These are phyloP conservation scores for Bovichtus variegatus DNA, from an alignment of 2,797 vertebrate species.

Conservation along the genomic window DNA sequence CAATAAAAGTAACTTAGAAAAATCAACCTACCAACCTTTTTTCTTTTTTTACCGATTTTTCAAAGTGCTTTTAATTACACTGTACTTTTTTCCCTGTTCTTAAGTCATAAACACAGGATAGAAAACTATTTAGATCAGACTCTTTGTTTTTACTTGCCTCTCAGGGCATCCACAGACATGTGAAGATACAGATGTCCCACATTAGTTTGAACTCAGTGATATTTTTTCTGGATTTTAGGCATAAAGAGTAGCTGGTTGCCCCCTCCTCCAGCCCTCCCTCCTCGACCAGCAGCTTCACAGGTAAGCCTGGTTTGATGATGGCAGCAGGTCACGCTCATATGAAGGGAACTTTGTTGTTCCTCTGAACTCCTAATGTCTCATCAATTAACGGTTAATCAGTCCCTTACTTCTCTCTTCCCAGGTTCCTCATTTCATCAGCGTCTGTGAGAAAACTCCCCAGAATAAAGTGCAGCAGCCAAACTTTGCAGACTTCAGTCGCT, in stretches of 20 bases:
- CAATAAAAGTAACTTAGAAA: too few species aligned
- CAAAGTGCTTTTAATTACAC: too few species aligned
- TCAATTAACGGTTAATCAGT: background rate
- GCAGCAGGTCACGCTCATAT: background rate
- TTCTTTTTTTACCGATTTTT: too few species aligned
- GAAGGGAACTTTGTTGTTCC: constrained; percentile 20
- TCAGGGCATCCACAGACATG: too few species aligned
- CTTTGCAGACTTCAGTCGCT: constrained; percentile 84
- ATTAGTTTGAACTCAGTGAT: background rate
- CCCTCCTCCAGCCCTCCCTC: constrained; percentile 93
- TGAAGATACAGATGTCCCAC: too few species aligned
- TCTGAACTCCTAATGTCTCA: background rate
- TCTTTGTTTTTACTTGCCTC: too few species aligned
- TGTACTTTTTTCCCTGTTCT: too few species aligned
- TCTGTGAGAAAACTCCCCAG: constrained; percentile 66
- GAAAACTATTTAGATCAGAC: too few species aligned
- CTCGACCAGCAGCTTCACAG: constrained; percentile 90
- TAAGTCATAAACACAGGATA: too few species aligned
- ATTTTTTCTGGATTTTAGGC: constrained; percentile 72
- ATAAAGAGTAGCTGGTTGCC: constrained; percentile 89
- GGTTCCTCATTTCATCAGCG: constrained; percentile 75
- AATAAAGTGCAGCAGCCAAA: constrained; percentile 77
- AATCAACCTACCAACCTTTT: too few species aligned
- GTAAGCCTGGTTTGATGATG: constrained; percentile 70
- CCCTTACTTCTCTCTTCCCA: constrained; percentile 49